Evolutionary conservation across 2,888 invertebrate species (phyloP).

Genomic region (Zygaena filipendulae): DNA sequence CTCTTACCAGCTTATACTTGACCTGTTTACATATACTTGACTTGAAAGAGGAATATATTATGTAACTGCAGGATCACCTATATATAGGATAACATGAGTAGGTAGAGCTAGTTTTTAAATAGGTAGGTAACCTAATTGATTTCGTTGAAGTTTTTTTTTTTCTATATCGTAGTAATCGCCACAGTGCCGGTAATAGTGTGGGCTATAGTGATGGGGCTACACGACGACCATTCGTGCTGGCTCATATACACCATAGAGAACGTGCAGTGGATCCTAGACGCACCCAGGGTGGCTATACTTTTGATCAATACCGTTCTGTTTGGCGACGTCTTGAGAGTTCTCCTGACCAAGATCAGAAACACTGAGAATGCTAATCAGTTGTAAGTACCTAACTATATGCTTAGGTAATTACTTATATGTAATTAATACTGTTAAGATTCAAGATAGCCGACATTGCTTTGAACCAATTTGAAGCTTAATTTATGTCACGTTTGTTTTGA

Average conservation of each 20-base stretch:
- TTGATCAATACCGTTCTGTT: slow-evolving; percentile 69
- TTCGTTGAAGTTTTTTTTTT: background rate
- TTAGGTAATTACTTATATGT: too few species aligned
- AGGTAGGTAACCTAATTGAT: too few species aligned
- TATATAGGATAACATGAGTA: too few species aligned
- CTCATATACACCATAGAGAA: slow-evolving; percentile 61
- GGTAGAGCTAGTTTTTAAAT: too few species aligned
- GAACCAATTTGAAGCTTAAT: too few species aligned
- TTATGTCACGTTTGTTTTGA: too few species aligned
- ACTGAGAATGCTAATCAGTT: slow-evolving; percentile 57
- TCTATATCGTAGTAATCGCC: slow-evolving; percentile 39
- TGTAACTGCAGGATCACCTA: too few species aligned
- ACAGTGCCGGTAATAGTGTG: slow-evolving; percentile 65
- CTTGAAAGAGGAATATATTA: too few species aligned
- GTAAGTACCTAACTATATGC: slow-evolving; percentile 27
- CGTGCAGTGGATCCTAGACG: slow-evolving; percentile 72
- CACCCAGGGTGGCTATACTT: slow-evolving; percentile 67
- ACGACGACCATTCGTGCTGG: slow-evolving; percentile 71
- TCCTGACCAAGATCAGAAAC: slow-evolving; percentile 71
- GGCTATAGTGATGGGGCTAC: slow-evolving; percentile 57
- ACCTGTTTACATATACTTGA: too few species aligned
- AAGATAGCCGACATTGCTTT: too few species aligned
- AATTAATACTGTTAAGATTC: too few species aligned
- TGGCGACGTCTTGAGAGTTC: slow-evolving; percentile 72
- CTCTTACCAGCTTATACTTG: too few species aligned